A percentile compares a stretch with the other conserved stretches of the same genome.
Evolutionary conservation across 1,140 invertebrate species (phyloP).

Genomic region (Piezodorus guildinii): DNA sequence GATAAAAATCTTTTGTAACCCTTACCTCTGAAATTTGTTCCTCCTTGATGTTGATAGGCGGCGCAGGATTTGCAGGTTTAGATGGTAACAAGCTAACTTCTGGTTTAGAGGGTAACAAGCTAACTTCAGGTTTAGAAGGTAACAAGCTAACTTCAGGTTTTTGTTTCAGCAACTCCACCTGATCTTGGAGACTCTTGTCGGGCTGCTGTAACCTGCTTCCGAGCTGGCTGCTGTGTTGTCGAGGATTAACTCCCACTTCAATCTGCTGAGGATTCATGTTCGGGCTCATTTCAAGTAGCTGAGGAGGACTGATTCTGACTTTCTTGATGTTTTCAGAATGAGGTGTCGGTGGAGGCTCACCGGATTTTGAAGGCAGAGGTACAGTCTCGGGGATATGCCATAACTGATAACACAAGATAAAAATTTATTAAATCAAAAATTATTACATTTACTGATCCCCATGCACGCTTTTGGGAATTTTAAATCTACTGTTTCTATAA

Average conservation of each 20-base stretch:
- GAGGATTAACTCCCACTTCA: too few relatives aligned
- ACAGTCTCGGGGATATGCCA: conserved; percentile 4
- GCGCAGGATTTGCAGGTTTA: not conserved
- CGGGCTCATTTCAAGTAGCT: not conserved
- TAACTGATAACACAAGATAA: not conserved
- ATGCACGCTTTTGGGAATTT: too few relatives aligned
- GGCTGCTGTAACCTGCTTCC: too few relatives aligned
- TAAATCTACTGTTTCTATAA: too few relatives aligned
- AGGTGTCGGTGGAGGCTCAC: not conserved
- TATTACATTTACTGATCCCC: too few relatives aligned
- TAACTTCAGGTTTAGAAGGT: not conserved
- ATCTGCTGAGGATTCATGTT: too few relatives aligned
- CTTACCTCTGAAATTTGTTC: not conserved
- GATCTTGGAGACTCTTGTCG: not conserved
- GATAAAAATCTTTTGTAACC: not conserved
- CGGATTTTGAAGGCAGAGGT: not conserved
- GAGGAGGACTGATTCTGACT: conserved; percentile 4
- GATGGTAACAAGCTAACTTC: not conserved
- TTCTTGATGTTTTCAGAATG: not conserved
- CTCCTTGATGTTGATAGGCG: not conserved
- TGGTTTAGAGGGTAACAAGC: too few relatives aligned
- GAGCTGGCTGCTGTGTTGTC: too few relatives aligned
- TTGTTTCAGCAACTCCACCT: not conserved
- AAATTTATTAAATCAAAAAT: too few relatives aligned
- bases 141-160: not conserved